A percentile compares a stretch with the other conserved stretches of the same genome.
Evolutionary conservation across 1,140 invertebrate species (phyloP).

Genomic region (Kradibia gibbosae): DNA sequence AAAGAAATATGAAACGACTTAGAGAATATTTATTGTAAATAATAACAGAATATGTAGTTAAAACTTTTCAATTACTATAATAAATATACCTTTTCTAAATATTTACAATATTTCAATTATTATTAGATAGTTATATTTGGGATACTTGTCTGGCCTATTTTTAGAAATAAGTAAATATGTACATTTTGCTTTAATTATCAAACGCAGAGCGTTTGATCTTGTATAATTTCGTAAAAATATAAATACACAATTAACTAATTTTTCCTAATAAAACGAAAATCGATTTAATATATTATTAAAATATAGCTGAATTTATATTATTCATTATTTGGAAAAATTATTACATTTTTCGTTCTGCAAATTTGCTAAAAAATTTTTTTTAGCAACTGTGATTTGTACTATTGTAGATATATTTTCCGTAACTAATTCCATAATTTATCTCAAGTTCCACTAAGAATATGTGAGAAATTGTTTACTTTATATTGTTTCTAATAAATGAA

Average conservation of each 20-base stretch:
- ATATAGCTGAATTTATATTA: not conserved
- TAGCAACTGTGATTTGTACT: conserved; percentile 39
- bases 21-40: not conserved
- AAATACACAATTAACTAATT: not conserved
- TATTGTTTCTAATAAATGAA: conserved; percentile 21
- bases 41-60: not conserved
- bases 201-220: conserved; percentile 29
- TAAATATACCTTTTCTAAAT: not conserved
- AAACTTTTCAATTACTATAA: not conserved
- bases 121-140: conserved; percentile 14
- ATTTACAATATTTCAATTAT: conserved; percentile 21
- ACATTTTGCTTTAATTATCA: conserved; percentile 6
- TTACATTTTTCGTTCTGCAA: conserved; percentile 16
- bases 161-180: conserved; percentile 26
- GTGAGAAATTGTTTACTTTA: conserved; percentile 11
- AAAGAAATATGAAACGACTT: not conserved
- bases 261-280: not conserved
- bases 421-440: not conserved
- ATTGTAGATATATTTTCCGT: conserved; percentile 26
- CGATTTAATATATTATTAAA: conserved; percentile 13
- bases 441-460: not conserved
- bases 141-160: not conserved
- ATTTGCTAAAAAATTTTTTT: conserved; percentile 33
- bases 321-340: not conserved
- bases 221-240: conserved; percentile 10